Base-by-base conservation (phyloP, 2,888 invertebrate species). In the Leptarthrus brevirostris region DNA sequence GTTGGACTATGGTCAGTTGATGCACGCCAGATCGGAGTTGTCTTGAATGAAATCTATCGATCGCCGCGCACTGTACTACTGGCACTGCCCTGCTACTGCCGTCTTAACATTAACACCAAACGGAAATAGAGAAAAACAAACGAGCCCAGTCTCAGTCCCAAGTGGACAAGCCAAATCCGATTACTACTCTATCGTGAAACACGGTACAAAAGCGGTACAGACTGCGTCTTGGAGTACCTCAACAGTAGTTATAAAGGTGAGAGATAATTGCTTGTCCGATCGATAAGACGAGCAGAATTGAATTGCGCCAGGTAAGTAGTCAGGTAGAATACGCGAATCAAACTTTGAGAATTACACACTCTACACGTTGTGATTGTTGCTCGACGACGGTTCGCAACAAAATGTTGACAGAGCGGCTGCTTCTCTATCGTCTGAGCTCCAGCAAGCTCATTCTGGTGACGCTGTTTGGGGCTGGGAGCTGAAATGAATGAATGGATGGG, bases 231-330 rank as follows among this genome's bases (percentile, higher is more conserved):
- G 12, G 40, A 12, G 40, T n/a, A 40, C 40, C 40, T 40, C 40
- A 40, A 47, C 47, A 24, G 64, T 64, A 44, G 64, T 58, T 58
- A 30, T 16, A 58, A 30, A 58, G 58, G 58, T 58, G 58, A 58
- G 58, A 58, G 64, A 44, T 47, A 47, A 64, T 64, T 64, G 44
- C 44, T 36, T 40, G 64, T 26, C 44, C 47, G 64, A 64, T 64
- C 64, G 64, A 64, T 64, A 64, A 64, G 64, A n/a, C 2, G 24
- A 24, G 22, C 24, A 18, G 24, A 36, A 58, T 58, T 58, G 64
- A 64, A 64, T 64, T 47, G 14, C 64, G 14, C 24, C 20, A 40
- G 49, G 49, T 20, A 64, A 22, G 40, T 47, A 30, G 58, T 22
- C 64, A 64, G 47, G 44, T 64, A 47, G 26, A 64, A 47, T 24